Evolutionary conservation across 2,797 vertebrate species (phyloP), one percentile per base, ranked within the genome.

Genomic region (Pangasius djambal): DNA sequence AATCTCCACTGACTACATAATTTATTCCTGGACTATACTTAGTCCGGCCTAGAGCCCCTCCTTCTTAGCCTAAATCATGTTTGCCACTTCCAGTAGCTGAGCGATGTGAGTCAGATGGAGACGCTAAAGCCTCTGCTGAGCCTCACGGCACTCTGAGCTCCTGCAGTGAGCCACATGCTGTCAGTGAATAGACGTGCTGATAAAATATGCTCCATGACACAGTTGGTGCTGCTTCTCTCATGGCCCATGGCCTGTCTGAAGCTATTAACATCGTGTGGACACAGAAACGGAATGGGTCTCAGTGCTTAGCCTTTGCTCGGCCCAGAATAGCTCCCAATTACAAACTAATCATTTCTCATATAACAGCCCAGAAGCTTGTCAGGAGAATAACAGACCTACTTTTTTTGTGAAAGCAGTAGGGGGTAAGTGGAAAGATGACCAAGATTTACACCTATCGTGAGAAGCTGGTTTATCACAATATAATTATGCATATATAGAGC

Each of bases 171-270:
- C 57, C 93, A 95, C 96, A 93, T 93, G 94, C 94, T 96, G 95
- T 95, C 96, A 95, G 92, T 91, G 50, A 86, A 86, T 61, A 94
- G 94, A 95, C 93, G 93, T 95, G 95, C 96, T 95, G 94, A 95
- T 94, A 94, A 94, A 96, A 96, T 96, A 96, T 96, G 94, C 94
- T 94, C 92, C 93, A 93, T 96, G 96, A 96, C 95, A 96, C 94
- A 92, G 93, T 95, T 93, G 92, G 93, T 94, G 95, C 95, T 95
- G 95, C 96, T 96, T 96, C 95, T 93, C 92, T 94, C 94, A 90
- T 95, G 89, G 93, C 94, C 94, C 93, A 88, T 89, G 94, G 95
- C 95, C 94, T 95, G 95, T 96, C 96, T 95, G 88, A 94, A 95
- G 94, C 94, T 94, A 96, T 96, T 96, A 94, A 95, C 96, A 94